phyloP scores from a whole-genome alignment of 2,888 invertebrate genomes.

The Metacarcinus magister region DNA sequence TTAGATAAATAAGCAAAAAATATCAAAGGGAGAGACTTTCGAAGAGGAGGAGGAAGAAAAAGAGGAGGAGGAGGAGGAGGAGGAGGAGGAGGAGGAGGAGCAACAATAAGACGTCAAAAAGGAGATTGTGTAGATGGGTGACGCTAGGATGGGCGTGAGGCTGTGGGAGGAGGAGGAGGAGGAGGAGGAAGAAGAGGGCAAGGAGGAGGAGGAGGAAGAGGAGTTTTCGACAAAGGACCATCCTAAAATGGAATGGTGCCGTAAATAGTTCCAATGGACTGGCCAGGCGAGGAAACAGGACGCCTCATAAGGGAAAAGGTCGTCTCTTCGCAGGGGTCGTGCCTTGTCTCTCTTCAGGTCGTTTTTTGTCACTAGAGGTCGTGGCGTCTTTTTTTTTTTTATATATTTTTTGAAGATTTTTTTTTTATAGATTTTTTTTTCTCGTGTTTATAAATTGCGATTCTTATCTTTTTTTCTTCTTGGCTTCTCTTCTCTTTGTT shows the following conservation, averaged over 20 bases:
- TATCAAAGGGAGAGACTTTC: background rate
- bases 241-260: conserved; percentile 15
- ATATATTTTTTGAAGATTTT: background rate
- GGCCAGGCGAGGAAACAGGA: background rate
- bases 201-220: background rate
- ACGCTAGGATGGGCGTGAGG: background rate
- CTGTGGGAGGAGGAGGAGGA: background rate
- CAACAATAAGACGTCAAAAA: background rate
- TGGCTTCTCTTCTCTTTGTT: background rate
- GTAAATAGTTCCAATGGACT: background rate
- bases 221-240: background rate
- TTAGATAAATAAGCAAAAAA: background rate
- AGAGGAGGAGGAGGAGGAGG: background rate
- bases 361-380: background rate
- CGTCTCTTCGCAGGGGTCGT: background rate
- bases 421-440: background rate
- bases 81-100: background rate
- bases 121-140: background rate
- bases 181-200: background rate
- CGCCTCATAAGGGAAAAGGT: background rate
- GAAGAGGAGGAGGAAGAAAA: background rate
- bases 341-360: background rate
- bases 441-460: background rate
- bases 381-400: background rate
- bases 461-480: background rate